A percentile compares a stretch with the other conserved stretches of the same genome.
phyloP scores from a whole-genome alignment of 2,888 invertebrate genomes.

The Alcis repandata region DNA sequence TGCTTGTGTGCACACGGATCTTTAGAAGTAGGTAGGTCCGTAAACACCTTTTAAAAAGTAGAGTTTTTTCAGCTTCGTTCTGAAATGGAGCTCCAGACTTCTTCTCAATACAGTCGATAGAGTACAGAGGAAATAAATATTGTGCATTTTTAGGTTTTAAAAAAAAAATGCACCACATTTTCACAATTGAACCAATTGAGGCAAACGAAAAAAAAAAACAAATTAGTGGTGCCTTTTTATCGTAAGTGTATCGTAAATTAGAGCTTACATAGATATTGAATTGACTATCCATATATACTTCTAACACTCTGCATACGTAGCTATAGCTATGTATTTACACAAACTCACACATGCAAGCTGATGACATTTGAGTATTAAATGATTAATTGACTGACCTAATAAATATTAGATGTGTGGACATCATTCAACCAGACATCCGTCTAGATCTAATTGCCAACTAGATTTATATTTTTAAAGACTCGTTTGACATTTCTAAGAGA shows the following conservation, averaged over 20 bases:
- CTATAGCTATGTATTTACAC: no score
- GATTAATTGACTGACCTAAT: constrained; percentile 43
- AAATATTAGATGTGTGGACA: constrained; percentile 29
- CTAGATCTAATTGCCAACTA: constrained; percentile 8
- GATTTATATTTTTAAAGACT: constrained; percentile 12
- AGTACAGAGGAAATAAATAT: no score
- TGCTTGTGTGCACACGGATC: not conserved
- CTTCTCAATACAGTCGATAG: no score
- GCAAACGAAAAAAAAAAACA: no score
- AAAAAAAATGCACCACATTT: no score
- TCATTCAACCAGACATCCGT: constrained; percentile 15
- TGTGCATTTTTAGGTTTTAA: no score
- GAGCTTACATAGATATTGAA: no score
- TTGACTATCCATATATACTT: no score
- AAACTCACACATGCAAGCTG: constrained; percentile 7
- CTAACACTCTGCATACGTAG: no score
- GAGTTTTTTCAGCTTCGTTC: not conserved
- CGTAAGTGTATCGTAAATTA: no score
- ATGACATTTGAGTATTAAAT: constrained; percentile 46
- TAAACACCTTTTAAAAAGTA: not conserved
- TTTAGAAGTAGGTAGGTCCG: not conserved
- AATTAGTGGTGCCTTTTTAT: no score
- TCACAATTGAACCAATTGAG: no score
- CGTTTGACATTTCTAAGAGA: constrained; percentile 3
- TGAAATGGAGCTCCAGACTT: not conserved